A percentile compares a stretch with the other conserved stretches of the same genome.
Evolutionary conservation across 2,888 invertebrate genomes (phyloP).

Genomic region (Syrista parreyssii): DNA sequence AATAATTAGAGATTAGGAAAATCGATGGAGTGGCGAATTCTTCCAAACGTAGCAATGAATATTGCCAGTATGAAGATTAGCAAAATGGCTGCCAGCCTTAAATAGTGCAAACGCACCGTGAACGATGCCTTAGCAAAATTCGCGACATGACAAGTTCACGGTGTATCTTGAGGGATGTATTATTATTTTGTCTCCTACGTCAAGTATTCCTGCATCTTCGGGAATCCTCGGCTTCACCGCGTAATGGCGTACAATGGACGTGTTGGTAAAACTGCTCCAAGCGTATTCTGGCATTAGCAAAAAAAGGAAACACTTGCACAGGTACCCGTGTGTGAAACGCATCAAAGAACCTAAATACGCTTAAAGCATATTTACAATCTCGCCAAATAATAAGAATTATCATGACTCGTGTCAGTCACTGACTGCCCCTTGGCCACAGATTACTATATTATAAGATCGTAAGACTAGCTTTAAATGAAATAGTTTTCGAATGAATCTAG

Average conservation of each 20-base stretch:
- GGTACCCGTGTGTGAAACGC: not conserved
- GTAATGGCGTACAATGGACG: constrained; percentile 1
- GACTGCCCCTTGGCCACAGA: constrained; percentile 18
- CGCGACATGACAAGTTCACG: not conserved
- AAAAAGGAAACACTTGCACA: not conserved
- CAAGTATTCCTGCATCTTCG: not conserved
- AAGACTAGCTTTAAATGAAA: constrained; percentile 43
- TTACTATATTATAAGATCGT: constrained; percentile 25
- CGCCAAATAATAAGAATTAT: not conserved
- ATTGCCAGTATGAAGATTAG: not conserved
- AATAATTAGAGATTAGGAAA: not conserved
- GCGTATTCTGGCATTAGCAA: not conserved
- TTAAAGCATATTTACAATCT: not conserved
- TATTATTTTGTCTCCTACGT: not conserved
- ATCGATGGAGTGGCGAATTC: not conserved
- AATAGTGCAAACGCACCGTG: constrained; percentile 17
- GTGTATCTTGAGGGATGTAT: not conserved
- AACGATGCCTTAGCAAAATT: constrained; percentile 20
- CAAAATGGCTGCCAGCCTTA: constrained; percentile 7
- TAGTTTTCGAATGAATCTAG: constrained; percentile 53
- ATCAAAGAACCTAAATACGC: not conserved
- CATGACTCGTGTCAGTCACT: not conserved
- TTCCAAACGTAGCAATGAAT: not conserved
- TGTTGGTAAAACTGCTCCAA: constrained; percentile 1
- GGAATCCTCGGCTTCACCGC: not conserved